These are phyloP conservation scores for Agapornis canus DNA, from an alignment of 2,797 vertebrate species.

Conservation along the genomic window DNA sequence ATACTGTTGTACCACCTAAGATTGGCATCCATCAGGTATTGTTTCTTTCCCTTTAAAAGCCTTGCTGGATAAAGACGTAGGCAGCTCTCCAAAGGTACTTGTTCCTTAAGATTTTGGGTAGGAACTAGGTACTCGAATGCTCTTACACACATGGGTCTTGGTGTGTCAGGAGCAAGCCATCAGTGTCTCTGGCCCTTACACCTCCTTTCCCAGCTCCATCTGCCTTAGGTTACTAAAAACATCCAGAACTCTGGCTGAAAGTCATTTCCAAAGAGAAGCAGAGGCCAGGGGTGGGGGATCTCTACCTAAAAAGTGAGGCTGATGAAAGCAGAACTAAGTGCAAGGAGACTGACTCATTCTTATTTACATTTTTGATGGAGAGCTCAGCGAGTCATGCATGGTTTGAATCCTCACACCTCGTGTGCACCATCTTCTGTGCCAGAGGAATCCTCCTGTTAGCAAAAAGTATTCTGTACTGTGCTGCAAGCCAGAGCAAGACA, in stretches of 20 bases:
- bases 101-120: neutral
- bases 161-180: neutral
- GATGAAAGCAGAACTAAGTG: constrained; percentile 56
- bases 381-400: constrained; percentile 5
- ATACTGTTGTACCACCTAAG: neutral
- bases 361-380: constrained; percentile 72
- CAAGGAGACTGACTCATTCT: constrained; percentile 50
- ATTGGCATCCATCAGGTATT: neutral
- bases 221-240: neutral
- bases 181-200: rapidly evolving
- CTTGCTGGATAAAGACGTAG: neutral
- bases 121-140: neutral
- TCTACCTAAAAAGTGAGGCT: constrained; percentile 34
- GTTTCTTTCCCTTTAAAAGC: neutral
- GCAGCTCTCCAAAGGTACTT: neutral
- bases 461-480: constrained; percentile 5
- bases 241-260: neutral
- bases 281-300: neutral
- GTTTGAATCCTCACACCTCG: constrained; percentile 33
- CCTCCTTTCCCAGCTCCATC: neutral
- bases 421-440: constrained; percentile 32
- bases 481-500: constrained; percentile 11
- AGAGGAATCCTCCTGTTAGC: constrained; percentile 47
- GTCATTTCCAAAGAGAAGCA: neutral
- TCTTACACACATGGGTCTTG: neutral